Conservation (phyloP, 2,797 vertebrate genomes). For the Enteromius mattozi region DNA sequence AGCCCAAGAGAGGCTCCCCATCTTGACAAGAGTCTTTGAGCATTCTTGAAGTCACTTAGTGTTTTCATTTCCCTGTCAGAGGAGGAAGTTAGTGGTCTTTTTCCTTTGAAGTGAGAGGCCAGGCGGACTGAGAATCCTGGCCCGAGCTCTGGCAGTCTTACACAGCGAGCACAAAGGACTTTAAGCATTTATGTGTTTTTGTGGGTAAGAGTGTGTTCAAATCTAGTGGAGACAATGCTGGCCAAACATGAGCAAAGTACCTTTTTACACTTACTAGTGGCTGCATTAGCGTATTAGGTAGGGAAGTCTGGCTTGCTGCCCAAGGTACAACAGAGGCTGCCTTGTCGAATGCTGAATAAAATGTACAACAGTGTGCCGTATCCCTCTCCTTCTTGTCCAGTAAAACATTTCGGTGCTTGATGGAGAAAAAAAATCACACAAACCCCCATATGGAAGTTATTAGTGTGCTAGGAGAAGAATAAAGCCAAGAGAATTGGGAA, state of each 20-base stretch:
- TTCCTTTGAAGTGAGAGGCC: constrained; percentile 55
- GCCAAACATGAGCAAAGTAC: constrained; percentile 58
- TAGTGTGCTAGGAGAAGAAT: constrained; percentile 78
- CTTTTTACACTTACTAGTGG: constrained; percentile 72
- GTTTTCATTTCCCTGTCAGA: constrained; percentile 38
- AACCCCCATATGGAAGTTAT: constrained; percentile 86
- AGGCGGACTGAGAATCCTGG: constrained; percentile 38
- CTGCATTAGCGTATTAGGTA: constrained; percentile 79
- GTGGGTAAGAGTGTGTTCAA: constrained; percentile 43
- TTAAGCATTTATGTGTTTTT: constrained; percentile 51
- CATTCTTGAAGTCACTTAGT: constrained; percentile 41
- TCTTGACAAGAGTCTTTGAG: constrained; percentile 42
- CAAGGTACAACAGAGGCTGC: constrained; percentile 87
- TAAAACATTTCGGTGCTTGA: constrained; percentile 78
- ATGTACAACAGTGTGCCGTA: constrained; percentile 82
- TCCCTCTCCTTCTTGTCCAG: constrained; percentile 76
- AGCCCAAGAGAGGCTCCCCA: constrained; percentile 31
- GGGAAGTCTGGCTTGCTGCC: constrained; percentile 81
- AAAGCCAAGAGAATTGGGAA: constrained; percentile 71
- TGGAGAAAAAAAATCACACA: constrained; percentile 63
- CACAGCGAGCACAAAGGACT: constrained; percentile 49
- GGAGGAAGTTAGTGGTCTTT: constrained; percentile 44
- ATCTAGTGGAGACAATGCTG: constrained; percentile 54
- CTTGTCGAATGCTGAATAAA: constrained; percentile 88
- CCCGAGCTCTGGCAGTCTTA: constrained; percentile 36